Conservation (phyloP, 92 coral and sea anemone species). For the Phenganax marumi region DNA sequence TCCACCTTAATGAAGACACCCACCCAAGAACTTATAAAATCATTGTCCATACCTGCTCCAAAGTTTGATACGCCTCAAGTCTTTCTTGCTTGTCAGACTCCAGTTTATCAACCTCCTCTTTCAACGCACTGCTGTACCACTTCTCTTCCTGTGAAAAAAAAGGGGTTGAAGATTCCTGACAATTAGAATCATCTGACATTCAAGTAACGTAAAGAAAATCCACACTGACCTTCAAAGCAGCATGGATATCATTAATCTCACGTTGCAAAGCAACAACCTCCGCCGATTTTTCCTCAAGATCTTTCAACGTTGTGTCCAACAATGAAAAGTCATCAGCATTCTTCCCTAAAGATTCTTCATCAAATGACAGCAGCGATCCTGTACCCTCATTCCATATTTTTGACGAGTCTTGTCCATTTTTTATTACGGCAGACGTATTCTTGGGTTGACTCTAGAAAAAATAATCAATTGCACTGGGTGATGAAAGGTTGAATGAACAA, state of each 20-base stretch:
- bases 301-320: constrained; percentile 74
- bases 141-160: constrained; percentile 71
- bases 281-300: constrained; percentile 81
- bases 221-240: constrained; percentile 70
- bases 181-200: too few relatives aligned
- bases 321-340: constrained; percentile 86
- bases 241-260: constrained; percentile 90
- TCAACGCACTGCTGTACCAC: constrained; percentile 92
- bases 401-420: constrained; percentile 65
- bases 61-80: constrained; percentile 49
- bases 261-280: constrained; percentile 84
- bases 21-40: background rate
- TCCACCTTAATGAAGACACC: too few relatives aligned
- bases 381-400: constrained; percentile 77
- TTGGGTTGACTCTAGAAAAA: constrained; percentile 2
- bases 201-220: too few relatives aligned
- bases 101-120: constrained; percentile 93
- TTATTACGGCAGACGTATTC: constrained; percentile 51
- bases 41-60: constrained; percentile 67
- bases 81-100: constrained; percentile 73
- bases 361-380: constrained; percentile 85
- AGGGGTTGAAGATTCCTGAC: too few relatives aligned
- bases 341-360: constrained; percentile 60
- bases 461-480: background rate
- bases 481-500: background rate